Evolutionary conservation across 1,140 invertebrate genomes (phyloP).

Genomic region (Drosophila nannoptera): DNA sequence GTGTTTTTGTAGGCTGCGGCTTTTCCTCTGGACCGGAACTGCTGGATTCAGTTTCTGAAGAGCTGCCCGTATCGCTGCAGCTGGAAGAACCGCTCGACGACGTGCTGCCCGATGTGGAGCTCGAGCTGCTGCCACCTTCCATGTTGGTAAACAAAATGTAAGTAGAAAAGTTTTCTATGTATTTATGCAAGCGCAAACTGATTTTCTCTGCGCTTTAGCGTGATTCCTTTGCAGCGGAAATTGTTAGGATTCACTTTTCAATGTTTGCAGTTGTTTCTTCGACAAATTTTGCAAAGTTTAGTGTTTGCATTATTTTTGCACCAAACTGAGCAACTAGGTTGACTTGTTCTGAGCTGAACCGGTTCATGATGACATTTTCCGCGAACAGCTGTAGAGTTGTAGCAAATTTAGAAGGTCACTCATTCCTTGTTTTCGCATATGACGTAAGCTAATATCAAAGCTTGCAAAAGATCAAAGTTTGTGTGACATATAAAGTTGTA

Average conservation of each 20-base stretch:
- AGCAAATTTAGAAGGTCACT: neutral
- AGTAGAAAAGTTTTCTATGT: neutral
- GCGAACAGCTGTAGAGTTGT: slow-evolving; percentile 19
- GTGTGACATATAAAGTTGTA: too few relatives aligned
- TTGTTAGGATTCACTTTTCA: neutral
- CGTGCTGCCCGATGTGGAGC: slow-evolving; percentile 83
- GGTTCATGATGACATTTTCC: slow-evolving; percentile 4
- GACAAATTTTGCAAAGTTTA: slow-evolving; percentile 22
- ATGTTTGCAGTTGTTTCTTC: neutral
- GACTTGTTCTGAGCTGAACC: slow-evolving; percentile 15
- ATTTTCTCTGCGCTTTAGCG: neutral
- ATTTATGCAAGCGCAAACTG: neutral
- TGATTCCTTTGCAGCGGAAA: neutral
- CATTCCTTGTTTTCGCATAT: neutral
- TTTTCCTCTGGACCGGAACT: slow-evolving; percentile 55
- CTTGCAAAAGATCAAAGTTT: too few relatives aligned
- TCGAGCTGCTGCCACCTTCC: slow-evolving; percentile 82
- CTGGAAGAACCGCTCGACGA: slow-evolving; percentile 80
- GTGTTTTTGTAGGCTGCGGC: slow-evolving; percentile 31
- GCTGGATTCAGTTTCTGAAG: slow-evolving; percentile 54
- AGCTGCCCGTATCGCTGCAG: slow-evolving; percentile 85
- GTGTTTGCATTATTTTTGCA: slow-evolving; percentile 40
- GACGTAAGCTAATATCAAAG: too few relatives aligned
- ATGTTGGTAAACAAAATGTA: slow-evolving; percentile 22
- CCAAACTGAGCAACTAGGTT: slow-evolving; percentile 20